A percentile compares a stretch with the other conserved stretches of the same genome.
These are phyloP conservation scores for Acleris sparsana DNA, from an alignment of 2,888 invertebrate genomes.

Conservation along the genomic window DNA sequence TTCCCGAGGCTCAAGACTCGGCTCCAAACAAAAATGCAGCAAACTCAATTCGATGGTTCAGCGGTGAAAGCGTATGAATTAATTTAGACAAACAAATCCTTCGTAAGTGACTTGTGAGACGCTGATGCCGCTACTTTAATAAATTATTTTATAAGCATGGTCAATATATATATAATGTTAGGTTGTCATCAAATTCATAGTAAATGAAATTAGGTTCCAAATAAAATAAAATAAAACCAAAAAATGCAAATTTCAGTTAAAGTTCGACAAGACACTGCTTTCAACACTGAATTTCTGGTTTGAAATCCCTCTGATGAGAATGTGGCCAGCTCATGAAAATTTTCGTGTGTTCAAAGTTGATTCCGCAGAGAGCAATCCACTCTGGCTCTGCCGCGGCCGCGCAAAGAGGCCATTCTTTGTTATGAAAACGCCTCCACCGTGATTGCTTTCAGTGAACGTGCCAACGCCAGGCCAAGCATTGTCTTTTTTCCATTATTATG, in stretches of 20 bases:
- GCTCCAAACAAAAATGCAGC: too few species aligned
- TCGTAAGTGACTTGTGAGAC: background rate
- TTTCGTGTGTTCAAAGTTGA: constrained; percentile 48
- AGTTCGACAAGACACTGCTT: background rate
- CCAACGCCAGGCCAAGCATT: constrained; percentile 27
- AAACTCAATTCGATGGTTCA: background rate
- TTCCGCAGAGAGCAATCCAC: constrained; percentile 50
- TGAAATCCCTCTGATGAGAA: constrained; percentile 22
- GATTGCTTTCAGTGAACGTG: constrained; percentile 46
- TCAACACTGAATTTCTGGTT: background rate
- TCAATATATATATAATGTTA: too few species aligned
- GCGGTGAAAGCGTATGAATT: background rate
- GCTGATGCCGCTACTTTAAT: too few species aligned
- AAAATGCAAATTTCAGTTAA: too few species aligned
- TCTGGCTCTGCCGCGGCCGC: constrained; percentile 40
- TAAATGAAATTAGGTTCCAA: too few species aligned
- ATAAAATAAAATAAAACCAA: too few species aligned
- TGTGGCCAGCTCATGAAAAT: constrained; percentile 24
- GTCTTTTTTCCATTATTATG: constrained; percentile 31
- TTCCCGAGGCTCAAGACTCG: background rate
- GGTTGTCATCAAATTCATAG: too few species aligned
- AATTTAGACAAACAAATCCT: background rate
- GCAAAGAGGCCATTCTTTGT: constrained; percentile 52
- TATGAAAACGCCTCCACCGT: constrained; percentile 53
- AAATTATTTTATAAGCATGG: too few species aligned